Base-by-base conservation (phyloP, 2,888 invertebrate genomes). In the Entomobrya proxima region DNA sequence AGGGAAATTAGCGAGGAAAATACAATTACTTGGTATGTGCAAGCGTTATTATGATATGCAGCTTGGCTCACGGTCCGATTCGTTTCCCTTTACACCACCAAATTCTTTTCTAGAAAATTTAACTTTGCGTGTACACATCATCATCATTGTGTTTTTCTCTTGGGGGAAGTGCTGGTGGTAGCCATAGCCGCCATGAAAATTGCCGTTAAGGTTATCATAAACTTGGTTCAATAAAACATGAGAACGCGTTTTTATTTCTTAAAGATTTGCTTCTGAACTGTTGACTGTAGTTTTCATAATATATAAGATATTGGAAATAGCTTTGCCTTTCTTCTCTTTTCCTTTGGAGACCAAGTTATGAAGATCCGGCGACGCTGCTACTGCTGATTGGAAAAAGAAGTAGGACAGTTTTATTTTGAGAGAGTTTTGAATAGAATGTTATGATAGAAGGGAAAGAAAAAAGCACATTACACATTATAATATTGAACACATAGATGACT, bases 351-450 rank as follows among this genome's bases (percentile, higher is more conserved):
- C 47, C 67, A 9, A 77, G 74, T 52, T 44, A 87, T 86, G 80
- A 77, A 61, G 72, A 87, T 83, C n/a, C n/a, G 83, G 78, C 72
- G 52, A 55, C 40, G 75, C 37, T 69, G 21, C 77, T 35, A 85
- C 0, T 50, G 21, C 30, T 74, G 74, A 78, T 79, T 67, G 86
- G 75, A 40, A 83, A 79, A 78, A 87, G 58, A 76, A 87, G 78
- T 89, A 86, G 89, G 87, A 50, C 88, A 89, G 88, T 89, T 89
- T 89, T 89, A 89, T 89, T 89, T 89, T 89, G 88, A 89, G 89
- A 87, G 85, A 84, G 81, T 74, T 84, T 74, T 69, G 80, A 84
- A 58, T 58, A 74, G 77, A 72, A 81, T 76, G 75, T 50, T 81
- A 80, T 85, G 81, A 82, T 82, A 58, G 61, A 21, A 44, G 50